Evolutionary conservation across 2,888 invertebrate genomes (phyloP), one percentile per base, ranked within the genome.

Genomic region (Agonopterix subpropinquella): DNA sequence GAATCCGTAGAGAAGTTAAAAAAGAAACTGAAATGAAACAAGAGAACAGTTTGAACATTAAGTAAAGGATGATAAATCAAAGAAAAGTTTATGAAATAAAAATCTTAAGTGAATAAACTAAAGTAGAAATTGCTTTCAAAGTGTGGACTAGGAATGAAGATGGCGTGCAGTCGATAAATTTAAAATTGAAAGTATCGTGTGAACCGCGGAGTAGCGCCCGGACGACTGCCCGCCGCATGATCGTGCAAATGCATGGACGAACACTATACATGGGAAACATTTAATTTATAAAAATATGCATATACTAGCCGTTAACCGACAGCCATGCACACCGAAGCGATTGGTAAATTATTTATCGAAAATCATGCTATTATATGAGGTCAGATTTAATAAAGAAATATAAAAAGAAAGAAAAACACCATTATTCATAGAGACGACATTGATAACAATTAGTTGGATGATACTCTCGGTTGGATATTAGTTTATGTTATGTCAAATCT

Each of bases 251-350:
- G 70, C 75, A 76, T 52, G 63, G 63, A 63, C 64, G 68, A 66
- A 68, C 61, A 67, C 67, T 60, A 46, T 54, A 67, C 61, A 61
- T 63, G 70, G 68, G 69, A 54, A 64, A 64, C 63, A 58, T 28
- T 28, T 60, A 66, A 70, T 75, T 77, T 76, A 57, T 68, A 77
- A 74, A 5, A 71, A 76, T 65, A 69, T 66, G 62, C 68, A 67
- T 70, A 56, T 70, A 56, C 65, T 49, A 62, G 64, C 55, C 60
- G 65, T 66, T 67, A 60, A 80, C 65, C 69, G 70, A 77, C 69
- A 82, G 84, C 84, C 87, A 88, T 88, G 87, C 87, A 86, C 73
- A 81, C 72, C 73, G 77, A 83, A 84, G 78, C 83, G 60, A 74
- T 64, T 28, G 28, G 5, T 5, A 5, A 28, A 61, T 61, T 61